phyloP scores from a whole-genome alignment of 1,140 invertebrate species.

The Helicoverpa armigera region DNA sequence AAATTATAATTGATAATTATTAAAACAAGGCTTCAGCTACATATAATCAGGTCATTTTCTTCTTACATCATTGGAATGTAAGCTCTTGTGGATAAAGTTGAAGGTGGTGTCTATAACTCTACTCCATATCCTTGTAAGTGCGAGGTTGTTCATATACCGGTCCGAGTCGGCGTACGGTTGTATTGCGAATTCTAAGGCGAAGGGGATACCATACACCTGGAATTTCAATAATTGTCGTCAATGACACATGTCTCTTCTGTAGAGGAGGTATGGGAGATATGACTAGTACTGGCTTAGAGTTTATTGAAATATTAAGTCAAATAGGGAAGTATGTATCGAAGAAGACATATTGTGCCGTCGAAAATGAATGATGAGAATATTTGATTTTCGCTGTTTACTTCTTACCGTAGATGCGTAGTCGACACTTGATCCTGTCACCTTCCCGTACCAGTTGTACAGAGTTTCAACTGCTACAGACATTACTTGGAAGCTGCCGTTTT shows the following conservation, averaged over 20 bases:
- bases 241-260: not conserved
- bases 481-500: conserved; percentile 71
- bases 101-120: conserved; percentile 67
- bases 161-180: conserved; percentile 58
- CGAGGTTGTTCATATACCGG: not conserved
- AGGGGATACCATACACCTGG: conserved; percentile 76
- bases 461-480: conserved; percentile 68
- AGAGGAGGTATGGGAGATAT: not conserved
- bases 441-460: conserved; percentile 76
- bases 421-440: conserved; percentile 71
- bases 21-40: not conserved
- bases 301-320: no score
- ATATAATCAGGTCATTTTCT: conserved; percentile 9
- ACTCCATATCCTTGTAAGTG: conserved; percentile 65
- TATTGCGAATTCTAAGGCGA: conserved; percentile 75
- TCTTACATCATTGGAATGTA: conserved; percentile 43
- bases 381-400: not conserved
- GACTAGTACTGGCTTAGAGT: no score
- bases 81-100: conserved; percentile 62
- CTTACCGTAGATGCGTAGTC: conserved; percentile 77
- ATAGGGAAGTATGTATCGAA: no score
- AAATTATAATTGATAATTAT: not conserved
- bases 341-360: no score
- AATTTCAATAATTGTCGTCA: conserved; percentile 35
- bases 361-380: not conserved